These are phyloP conservation scores for Leuciscus waleckii DNA, from an alignment of 2,797 vertebrate genomes.

Conservation along the genomic window DNA sequence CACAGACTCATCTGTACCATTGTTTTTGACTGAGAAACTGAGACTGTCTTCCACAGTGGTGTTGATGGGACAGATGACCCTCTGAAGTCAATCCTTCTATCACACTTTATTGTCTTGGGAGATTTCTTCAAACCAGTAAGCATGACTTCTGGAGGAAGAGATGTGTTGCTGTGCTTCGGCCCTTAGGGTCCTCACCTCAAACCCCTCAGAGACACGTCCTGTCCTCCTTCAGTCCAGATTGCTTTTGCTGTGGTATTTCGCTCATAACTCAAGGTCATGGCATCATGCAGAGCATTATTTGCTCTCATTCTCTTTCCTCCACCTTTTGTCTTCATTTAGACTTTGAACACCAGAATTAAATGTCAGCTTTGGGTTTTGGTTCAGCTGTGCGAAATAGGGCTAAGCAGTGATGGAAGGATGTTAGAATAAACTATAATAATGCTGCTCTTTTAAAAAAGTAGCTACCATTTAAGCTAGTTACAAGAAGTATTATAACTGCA, in stretches of 20 bases:
- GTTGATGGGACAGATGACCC: constrained; percentile 49
- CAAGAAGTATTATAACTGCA: neutral
- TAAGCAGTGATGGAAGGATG: constrained; percentile 44
- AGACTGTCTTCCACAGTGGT: constrained; percentile 45
- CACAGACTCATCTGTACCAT: constrained; percentile 46
- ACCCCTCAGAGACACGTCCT: constrained; percentile 49
- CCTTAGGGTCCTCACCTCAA: constrained; percentile 45
- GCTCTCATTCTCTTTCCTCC: constrained; percentile 47
- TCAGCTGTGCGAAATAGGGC: constrained; percentile 45
- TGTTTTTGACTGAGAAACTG: constrained; percentile 48
- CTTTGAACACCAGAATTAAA: constrained; percentile 64
- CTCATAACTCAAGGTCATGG: constrained; percentile 54
- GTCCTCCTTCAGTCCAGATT: constrained; percentile 54
- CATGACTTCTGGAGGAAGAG: constrained; percentile 56
- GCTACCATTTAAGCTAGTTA: neutral
- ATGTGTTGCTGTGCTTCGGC: constrained; percentile 42
- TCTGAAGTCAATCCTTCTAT: constrained; percentile 43
- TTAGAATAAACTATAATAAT: constrained; percentile 16
- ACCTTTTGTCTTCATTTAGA: constrained; percentile 60
- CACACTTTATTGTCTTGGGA: constrained; percentile 58
- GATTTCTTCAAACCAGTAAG: constrained; percentile 44
- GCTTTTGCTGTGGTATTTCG: constrained; percentile 60
- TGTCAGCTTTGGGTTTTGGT: constrained; percentile 58
- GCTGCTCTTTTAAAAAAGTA: neutral
- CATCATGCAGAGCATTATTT: constrained; percentile 59